A percentile compares a stretch with the other conserved stretches of the same genome.
phyloP scores from a whole-genome alignment of 2,113 vertebrate genomes.

The Ctenodactylus gundi region DNA sequence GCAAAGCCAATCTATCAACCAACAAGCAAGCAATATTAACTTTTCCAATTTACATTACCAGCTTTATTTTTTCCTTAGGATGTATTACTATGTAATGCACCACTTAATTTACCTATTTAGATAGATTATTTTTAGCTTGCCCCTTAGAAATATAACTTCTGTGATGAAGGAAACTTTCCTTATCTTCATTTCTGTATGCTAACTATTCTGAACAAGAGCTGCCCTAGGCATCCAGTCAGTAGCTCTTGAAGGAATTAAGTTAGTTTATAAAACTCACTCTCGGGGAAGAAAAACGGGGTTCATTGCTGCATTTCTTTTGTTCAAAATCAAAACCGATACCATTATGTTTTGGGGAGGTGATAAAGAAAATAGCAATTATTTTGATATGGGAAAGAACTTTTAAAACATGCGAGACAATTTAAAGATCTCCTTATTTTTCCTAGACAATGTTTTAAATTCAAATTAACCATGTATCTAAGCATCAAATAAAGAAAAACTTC shows the following conservation, averaged over 20 bases:
- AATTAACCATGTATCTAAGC: neutral
- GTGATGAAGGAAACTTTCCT: neutral
- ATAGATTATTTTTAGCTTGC: neutral
- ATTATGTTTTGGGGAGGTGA: neutral
- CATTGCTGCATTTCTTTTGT: neutral
- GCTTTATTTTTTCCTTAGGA: neutral
- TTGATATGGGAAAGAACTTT: neutral
- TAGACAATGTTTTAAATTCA: neutral
- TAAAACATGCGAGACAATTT: neutral
- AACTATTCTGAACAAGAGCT: neutral
- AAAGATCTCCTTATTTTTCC: neutral
- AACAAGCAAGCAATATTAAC: neutral
- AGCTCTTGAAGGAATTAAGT: neutral
- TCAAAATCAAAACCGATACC: neutral
- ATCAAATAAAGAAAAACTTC: neutral
- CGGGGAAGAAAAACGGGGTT: neutral
- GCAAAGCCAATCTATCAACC: neutral
- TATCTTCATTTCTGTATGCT: neutral
- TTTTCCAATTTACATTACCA: neutral
- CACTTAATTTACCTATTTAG: neutral
- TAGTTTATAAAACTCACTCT: neutral
- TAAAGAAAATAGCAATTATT: neutral
- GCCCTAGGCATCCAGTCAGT: neutral
- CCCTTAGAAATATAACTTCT: neutral
- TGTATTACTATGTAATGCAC: neutral